phyloP scores from a whole-genome alignment of 1,140 invertebrate species.

The Amyelois transitella region DNA sequence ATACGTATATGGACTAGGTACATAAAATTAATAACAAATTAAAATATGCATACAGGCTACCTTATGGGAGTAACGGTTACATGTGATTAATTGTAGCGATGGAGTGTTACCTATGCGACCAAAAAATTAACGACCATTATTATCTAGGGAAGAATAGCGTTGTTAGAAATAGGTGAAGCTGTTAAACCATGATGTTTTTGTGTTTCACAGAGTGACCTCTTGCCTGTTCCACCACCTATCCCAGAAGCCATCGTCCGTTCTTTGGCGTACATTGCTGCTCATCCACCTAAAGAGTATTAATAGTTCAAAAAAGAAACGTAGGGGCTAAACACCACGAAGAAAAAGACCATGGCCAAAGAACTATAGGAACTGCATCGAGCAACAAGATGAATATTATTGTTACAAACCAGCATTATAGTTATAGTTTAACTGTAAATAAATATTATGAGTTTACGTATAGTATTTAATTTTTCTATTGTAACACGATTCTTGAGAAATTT shows the following conservation, averaged over 20 bases:
- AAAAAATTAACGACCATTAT: no score
- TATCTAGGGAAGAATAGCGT: no score
- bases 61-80: no score
- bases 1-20: no score
- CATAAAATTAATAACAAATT: no score
- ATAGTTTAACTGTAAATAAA: constrained; percentile 5
- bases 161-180: not conserved
- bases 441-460: not conserved
- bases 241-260: constrained; percentile 37
- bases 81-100: no score
- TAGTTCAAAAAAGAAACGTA: not conserved
- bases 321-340: not conserved
- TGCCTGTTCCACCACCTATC: constrained; percentile 78
- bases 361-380: not conserved
- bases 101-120: no score
- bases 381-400: not conserved
- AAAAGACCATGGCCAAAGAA: not conserved
- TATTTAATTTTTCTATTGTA: no score
- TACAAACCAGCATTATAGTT: not conserved
- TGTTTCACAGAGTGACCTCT: constrained; percentile 50
- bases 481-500: no score
- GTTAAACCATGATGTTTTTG: not conserved
- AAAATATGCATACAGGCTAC: no score
- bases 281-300: constrained; percentile 9
- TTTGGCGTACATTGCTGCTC: constrained; percentile 53